Evolutionary conservation across 2,888 invertebrate species (phyloP), one percentile per base, ranked within the genome.

Genomic region (Dasypolia templi): DNA sequence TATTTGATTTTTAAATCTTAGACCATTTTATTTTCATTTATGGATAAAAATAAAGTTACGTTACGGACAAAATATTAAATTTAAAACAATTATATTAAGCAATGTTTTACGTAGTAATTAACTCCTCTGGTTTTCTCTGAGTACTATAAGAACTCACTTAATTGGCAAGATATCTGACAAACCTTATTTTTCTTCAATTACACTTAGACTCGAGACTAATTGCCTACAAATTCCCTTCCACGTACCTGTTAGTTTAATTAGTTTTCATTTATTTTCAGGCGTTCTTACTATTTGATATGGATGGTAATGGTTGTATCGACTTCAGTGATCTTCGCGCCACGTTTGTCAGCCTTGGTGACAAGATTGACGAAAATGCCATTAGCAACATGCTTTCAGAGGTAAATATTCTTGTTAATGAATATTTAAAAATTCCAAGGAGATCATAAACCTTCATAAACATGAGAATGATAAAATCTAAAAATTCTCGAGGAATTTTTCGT

Each of bases 301-400:
- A 97, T 83, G 96, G 97, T 39, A 97, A 97, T 87, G 97, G 97
- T 0, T 95, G 97, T 86, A 97, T 97, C 79, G 97, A 97, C 86
- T 96, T 96, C 86, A 96, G 96, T 74, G 97, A 97, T 89, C 94
- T 97, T 72, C 96, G 97, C 19, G 97, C 96, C 44, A 97, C 97
- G 0, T 95, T 97, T 59, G 94, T 96, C 70, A 97, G 97, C 49
- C 93, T 97, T 70, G 97, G 97, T 3, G 96, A 96, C 79, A 94
- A 90, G 39, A 94, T 97, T 2, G 94, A 97, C 22, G 97, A 97
- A 42, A 96, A 97, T 72, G 95, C 96, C 42, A 94, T 97, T 14
- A 93, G 94, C n/a, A 96, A 94, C 79, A 97, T 97, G 97, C 90
- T 97, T 81, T 93, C 96, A 64, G 97, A 97, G 95, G 97, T 97